A percentile compares a stretch with the other conserved stretches of the same genome.
Evolutionary conservation across 2,797 vertebrate genomes (phyloP).

Genomic region (Cyprinodon diabolis): DNA sequence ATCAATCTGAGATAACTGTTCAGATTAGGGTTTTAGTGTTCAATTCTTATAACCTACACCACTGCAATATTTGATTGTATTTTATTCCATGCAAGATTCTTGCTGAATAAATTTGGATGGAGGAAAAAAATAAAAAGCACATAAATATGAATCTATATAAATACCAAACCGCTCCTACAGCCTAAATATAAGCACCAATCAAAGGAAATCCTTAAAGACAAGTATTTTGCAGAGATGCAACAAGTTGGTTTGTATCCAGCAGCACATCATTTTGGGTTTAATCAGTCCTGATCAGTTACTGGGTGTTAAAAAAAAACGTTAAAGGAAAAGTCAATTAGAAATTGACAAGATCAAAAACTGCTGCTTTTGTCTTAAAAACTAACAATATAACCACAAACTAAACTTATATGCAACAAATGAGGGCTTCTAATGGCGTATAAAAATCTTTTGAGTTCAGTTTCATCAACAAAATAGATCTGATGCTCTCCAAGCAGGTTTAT

Average conservation of each 20-base stretch:
- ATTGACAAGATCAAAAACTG: not conserved
- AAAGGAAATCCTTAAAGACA: not conserved
- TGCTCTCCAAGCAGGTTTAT: not conserved
- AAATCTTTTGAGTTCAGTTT: not conserved
- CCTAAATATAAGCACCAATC: not conserved
- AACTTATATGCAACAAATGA: not conserved
- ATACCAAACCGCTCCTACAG: not conserved
- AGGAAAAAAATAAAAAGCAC: too few relatives aligned
- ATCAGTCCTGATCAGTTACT: not conserved
- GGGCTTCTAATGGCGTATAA: not conserved
- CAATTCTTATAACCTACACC: too few relatives aligned
- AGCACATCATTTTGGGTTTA: not conserved
- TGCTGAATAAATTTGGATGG: too few relatives aligned
- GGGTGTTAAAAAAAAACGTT: not conserved
- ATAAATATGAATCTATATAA: not conserved
- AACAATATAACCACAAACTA: not conserved
- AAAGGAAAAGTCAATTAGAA: too few relatives aligned
- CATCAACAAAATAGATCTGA: not conserved
- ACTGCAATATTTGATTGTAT: too few relatives aligned
- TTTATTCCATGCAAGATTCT: too few relatives aligned
- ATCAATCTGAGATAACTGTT: too few relatives aligned
- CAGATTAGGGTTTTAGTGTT: too few relatives aligned
- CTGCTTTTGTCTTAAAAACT: not conserved
- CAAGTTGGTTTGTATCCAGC: not conserved
- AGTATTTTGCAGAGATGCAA: not conserved